Evolutionary conservation across 2,888 invertebrate species (phyloP), one percentile per base, ranked within the genome.

Genomic region (Scaptomyza reducta): DNA sequence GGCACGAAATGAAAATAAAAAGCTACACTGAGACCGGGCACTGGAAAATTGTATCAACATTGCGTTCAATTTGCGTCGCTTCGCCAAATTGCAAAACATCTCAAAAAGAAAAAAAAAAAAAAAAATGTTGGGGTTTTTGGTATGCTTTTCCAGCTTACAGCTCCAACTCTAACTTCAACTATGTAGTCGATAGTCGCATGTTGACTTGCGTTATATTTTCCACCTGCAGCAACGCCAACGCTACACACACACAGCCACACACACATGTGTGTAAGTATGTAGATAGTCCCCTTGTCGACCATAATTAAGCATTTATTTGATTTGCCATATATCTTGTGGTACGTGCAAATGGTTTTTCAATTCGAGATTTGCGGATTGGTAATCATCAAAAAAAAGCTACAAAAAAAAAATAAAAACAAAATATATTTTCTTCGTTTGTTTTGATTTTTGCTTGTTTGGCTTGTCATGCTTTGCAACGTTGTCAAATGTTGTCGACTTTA

Each of bases 301-400:
- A 80, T 86, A 87, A 89, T 89, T 89, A 89, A 87, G 80, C 89
- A 87, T 78, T 89, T 86, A 88, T 85, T 87, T 88, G 84, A 83
- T 88, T 88, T 86, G 88, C 86, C 84, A 80, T 86, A 88, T 86
- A 88, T 88, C 63, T 74, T 74, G 61, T 49, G 62, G 64, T 78
- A 77, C 84, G 68, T 81, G 80, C 41, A 69, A 76, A 75, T 79
- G 61, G 41, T 67, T 74, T 75, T 70, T 63, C 61, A 77, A 61
- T 62, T 54, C 65, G 69, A 72, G 79, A 75, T 78, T 75, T 73
- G 68, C 47, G 58, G 57, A 83, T 83, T 87, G 83, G 83, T 83
- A 87, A 83, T 86, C 80, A 83, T 69, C 70, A n/a, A n/a, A n/a
- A n/a, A n/a, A n/a, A n/a, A n/a, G n/a, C n/a, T n/a, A 70, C 69